Base-by-base conservation (phyloP, 2,113 vertebrate genomes). In the Xenotilapia leptura region DNA sequence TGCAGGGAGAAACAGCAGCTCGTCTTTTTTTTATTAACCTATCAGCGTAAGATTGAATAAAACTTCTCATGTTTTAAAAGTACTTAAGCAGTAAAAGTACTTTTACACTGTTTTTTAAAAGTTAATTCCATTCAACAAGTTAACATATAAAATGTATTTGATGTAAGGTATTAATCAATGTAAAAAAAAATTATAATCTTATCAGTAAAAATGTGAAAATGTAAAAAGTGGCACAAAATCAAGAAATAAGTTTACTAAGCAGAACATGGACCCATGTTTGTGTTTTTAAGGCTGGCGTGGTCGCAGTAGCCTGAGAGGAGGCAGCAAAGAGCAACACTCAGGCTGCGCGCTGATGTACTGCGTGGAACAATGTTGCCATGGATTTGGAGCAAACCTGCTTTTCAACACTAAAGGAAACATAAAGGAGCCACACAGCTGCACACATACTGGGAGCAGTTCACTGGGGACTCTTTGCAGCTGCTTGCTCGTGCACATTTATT, bases 41-140 rank as follows among this genome's bases (percentile, higher is more conserved):
- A 0, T 60, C 56, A 17, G 0, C 1, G 0, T 19, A 19, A 62
- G 28, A 62, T 19, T 10, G 0, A 62, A 19, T 19, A 19, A 62
- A 62, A 62, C 56, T 60, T 60, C 28, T 60, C 15, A 33, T 62
- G 58, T 19, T 62, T 62, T 10, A 60, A 60, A 60, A 60, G 23
- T 28, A 23, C 54, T 56, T 56, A 28, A 28, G 23, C 26, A 58
- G 26, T 9, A 28, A 56, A 28, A 58, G 15, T 33, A 62, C 28
- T 19, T 62, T 62, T 62, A 60, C 15, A 60, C 26, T 31, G 28
- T 33, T 60, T 33, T 60, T 2, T 60, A 60, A 60, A 60, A 19
- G 33, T 0, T 9, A 9, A 31, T 31, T 31, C 56, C 56, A 0
- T 62, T 11, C 28, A 62, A 33, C 15, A 19, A 62, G 15, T 33